These are phyloP conservation scores for Pemphredon lugubris DNA, from an alignment of 2,888 invertebrate genomes.

Conservation along the genomic window DNA sequence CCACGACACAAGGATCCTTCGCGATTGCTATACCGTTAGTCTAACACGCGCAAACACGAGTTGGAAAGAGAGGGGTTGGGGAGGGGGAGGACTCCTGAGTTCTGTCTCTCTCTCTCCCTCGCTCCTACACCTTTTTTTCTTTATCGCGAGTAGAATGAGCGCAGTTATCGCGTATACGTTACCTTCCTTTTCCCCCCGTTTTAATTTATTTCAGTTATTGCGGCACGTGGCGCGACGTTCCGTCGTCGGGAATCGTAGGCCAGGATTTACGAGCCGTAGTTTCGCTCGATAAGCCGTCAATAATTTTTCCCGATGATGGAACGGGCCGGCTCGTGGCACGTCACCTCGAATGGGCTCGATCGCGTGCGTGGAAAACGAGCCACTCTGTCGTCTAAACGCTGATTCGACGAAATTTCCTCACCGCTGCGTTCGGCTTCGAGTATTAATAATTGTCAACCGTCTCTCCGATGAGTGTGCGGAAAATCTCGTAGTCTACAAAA, in stretches of 20 bases:
- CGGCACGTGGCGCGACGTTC: slow-evolving; percentile 13
- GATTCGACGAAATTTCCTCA: not conserved
- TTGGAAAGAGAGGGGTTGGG: not conserved
- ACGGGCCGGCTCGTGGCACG: not conserved
- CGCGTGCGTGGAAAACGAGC: not conserved
- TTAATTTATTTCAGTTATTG: not conserved
- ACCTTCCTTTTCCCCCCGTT: no score
- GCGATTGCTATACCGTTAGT: no score
- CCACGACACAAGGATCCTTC: no score
- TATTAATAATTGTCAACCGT: not conserved
- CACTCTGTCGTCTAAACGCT: not conserved
- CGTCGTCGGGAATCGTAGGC: slow-evolving; percentile 7
- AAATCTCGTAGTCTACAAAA: no score
- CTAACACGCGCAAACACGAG: no score
- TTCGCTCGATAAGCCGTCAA: slow-evolving; percentile 14
- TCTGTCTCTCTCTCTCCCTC: no score
- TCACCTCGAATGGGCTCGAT: slow-evolving; percentile 2
- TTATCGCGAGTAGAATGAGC: no score
- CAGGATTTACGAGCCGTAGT: slow-evolving; percentile 28
- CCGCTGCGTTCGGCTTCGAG: not conserved
- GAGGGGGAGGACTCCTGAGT: no score
- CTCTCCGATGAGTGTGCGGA: not conserved
- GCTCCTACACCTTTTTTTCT: not conserved
- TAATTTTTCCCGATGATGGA: slow-evolving; percentile 17
- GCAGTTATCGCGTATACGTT: no score